Base-by-base conservation (phyloP, 2,797 vertebrate species). In the Acropternis orthonyx region DNA sequence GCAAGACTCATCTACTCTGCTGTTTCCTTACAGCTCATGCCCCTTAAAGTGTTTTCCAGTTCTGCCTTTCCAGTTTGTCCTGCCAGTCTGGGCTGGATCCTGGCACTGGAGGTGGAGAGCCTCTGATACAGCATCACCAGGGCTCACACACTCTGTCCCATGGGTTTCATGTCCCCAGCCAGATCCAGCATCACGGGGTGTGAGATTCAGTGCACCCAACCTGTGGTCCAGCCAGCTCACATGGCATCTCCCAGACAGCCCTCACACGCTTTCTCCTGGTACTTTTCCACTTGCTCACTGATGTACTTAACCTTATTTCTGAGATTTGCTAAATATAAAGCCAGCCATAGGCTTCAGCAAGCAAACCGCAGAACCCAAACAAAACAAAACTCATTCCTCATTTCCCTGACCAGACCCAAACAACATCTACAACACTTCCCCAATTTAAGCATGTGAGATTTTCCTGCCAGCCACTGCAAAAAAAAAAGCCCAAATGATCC, bases 291-390 rank as follows among this genome's bases (percentile, higher is more conserved):
- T 94, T 76, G 48, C 71, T 93, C 10, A 0, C 52, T 94, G 71
- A 34, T 28, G 32, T 66, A 41, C 26, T 59, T 84, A 93, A 58
- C 80, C 44, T 44, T 92, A 6, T 69, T 85, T 88, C 48, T 88
- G 85, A 79, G 21, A 32, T 67, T 67, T 88, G 77, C 92, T 92
- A 82, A 90, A 81, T 77, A 55, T 32, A 74, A 41, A 55, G 71
- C 51, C 67, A 73, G 80, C 68, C 92, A 67, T 79, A 75, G 39
- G 44, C 77, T 93, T 84, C 86, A 67, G 92, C 72, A 86, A 76
- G 84, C 80, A 93, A 96, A 96, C 93, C 92, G 0, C 83, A 32
- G 92, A 96, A 95, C 96, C 94, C 94, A 96, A 96, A 97, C 95
- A 96, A 89, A 94, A 90, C 83, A 95, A 85, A 96, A 23, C 55